Evolutionary conservation across 2,113 vertebrate species (phyloP), one percentile per base, ranked within the genome.

Genomic region (Danionella cerebrum): DNA sequence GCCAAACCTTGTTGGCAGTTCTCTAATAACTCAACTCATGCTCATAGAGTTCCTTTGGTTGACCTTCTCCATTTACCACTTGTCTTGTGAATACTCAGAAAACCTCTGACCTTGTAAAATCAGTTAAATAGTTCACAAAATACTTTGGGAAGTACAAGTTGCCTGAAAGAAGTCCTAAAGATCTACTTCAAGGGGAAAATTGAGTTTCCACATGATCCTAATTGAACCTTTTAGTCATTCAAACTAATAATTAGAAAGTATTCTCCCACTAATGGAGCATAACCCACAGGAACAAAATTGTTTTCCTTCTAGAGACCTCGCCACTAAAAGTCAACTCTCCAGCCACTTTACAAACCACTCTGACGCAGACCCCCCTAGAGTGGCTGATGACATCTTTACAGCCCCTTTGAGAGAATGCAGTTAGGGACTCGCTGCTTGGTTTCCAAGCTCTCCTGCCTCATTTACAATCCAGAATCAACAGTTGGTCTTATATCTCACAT

Each of bases 251-350:
- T n/a, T n/a, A n/a, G n/a, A n/a, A n/a, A n/a, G n/a, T n/a, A 31
- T 39, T 36, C 9, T 0, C 24, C 18, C 58, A 65, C 59, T 71
- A 72, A 73, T 79, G 69, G 69, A 52, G 47, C 42, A 29, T 64
- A 65, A 18, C 21, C 29, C 62, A 41, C 8, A 58, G 33, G 6
- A 11, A 11, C 25, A 12, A 55, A 38, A 67, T 27, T 39, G 29
- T 35, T 47, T 33, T 39, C 36, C 36, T 19, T 36, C 31, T 22
- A 12, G 44, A 47, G 36, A 65, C 19, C 54, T 25, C 39, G 41
- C 6, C 35, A 58, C 48, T 50, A 70, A 75, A 48, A 60, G 16
- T 38, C 51, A 38, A 54, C 25, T 58, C 27, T 42, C 54, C 14
- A n/a, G 21, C 54, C 51, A 60, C 64, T 65, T 52, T 38, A 42